phyloP scores from a whole-genome alignment of 2,888 invertebrate species.

The Drosophila buzzatii region DNA sequence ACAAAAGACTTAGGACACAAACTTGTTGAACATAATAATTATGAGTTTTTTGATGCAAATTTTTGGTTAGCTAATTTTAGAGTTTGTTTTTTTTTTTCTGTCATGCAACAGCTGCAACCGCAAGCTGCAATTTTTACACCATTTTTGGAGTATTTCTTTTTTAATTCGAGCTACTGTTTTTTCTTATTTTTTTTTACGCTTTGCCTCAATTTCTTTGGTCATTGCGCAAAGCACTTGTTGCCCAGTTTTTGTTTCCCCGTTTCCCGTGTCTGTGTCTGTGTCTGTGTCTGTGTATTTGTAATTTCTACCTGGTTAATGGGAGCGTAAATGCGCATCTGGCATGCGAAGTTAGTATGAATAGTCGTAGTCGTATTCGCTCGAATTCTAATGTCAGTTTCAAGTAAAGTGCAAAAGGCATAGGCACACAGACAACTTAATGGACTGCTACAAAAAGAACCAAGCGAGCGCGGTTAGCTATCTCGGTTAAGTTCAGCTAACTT shows the following conservation, averaged over 20 bases:
- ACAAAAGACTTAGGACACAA: constrained; percentile 32
- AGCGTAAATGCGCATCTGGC: constrained; percentile 80
- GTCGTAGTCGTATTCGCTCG: constrained; percentile 31
- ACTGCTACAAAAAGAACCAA: constrained; percentile 60
- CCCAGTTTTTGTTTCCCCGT: constrained; percentile 36
- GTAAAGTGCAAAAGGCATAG: constrained; percentile 74
- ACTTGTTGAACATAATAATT: constrained; percentile 34
- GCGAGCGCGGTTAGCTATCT: constrained; percentile 40
- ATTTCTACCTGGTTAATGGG: constrained; percentile 74
- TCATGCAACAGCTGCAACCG: constrained; percentile 29
- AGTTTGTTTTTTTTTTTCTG: constrained; percentile 3
- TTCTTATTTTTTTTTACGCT: constrained; percentile 35
- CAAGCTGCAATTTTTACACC: constrained; percentile 50
- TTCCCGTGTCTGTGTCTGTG: constrained; percentile 27
- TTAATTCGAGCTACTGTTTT: constrained; percentile 39
- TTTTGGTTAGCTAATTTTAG: constrained; percentile 1
- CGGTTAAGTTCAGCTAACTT: constrained; percentile 45
- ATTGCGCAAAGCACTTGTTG: constrained; percentile 76
- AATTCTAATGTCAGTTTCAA: constrained; percentile 71
- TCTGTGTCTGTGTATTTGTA: constrained; percentile 28
- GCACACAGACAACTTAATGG: constrained; percentile 70
- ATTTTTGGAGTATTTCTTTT: constrained; percentile 31
- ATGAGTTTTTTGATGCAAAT: not conserved
- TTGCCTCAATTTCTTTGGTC: constrained; percentile 62
- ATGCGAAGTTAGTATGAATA: constrained; percentile 65